A percentile compares a stretch with the other conserved stretches of the same genome.
These are phyloP conservation scores for Echiichthys vipera DNA, from an alignment of 2,797 vertebrate genomes.

Conservation along the genomic window DNA sequence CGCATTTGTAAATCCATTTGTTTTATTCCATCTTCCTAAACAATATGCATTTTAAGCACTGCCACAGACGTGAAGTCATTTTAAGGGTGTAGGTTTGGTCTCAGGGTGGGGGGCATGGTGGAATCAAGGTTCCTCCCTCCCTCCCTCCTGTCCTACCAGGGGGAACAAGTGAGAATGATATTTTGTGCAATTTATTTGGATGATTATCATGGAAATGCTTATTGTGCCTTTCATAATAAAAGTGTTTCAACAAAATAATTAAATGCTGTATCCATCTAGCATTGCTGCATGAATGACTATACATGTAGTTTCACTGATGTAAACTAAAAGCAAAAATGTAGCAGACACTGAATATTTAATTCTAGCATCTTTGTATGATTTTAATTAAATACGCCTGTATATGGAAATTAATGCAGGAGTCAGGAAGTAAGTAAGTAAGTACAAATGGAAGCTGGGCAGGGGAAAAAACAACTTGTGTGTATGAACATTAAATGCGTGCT, in stretches of 20 bases:
- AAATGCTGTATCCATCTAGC: not conserved
- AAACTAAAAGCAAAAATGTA: too few species aligned
- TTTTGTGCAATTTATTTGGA: conserved; percentile 30
- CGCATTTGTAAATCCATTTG: not conserved
- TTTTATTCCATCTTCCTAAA: not conserved
- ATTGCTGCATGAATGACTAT: too few species aligned
- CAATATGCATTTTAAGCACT: not conserved
- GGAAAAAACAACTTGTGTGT: not conserved
- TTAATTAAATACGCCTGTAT: not conserved
- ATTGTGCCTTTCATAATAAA: conserved; percentile 48
- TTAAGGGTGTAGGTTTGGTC: not conserved
- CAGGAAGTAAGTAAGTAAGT: not conserved
- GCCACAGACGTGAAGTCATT: not conserved
- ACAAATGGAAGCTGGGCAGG: not conserved
- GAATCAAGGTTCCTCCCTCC: not conserved
- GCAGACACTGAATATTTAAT: not conserved
- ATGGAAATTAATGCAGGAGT: not conserved
- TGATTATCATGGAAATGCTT: not conserved
- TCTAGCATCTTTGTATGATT: not conserved
- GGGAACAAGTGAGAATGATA: not conserved
- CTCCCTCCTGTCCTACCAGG: too few species aligned
- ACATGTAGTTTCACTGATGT: not conserved
- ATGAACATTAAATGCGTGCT: not conserved
- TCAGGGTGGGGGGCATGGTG: not conserved
- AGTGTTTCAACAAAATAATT: not conserved